Conservation (phyloP, 2,113 vertebrate species). For the Oceanodroma tethys region DNA sequence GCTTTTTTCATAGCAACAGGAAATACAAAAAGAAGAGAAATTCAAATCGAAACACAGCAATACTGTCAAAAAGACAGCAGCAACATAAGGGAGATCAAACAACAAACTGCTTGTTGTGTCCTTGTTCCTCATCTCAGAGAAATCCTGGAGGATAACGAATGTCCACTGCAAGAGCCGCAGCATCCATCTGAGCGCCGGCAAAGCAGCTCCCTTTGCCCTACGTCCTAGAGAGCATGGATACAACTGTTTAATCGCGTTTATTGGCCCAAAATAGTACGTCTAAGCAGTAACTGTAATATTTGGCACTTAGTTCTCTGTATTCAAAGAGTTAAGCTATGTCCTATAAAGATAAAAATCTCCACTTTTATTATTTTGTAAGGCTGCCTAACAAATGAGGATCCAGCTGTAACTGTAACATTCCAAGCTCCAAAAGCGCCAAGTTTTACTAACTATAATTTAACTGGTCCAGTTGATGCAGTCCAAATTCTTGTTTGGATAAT, state of each 20-base stretch:
- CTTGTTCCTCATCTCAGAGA: not conserved
- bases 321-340: conserved; percentile 75
- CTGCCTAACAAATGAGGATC: conserved; percentile 72
- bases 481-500: conserved; percentile 88
- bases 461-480: conserved; percentile 72
- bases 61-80: conserved; percentile 20
- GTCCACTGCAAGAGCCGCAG: not conserved
- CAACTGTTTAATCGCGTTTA: not conserved
- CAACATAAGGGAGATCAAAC: not conserved
- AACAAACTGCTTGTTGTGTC: not conserved
- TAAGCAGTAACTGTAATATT: not conserved
- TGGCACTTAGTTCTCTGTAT: conserved; percentile 37
- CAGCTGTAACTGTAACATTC: conserved; percentile 79
- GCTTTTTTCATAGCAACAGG: conserved; percentile 33
- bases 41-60: conserved; percentile 36
- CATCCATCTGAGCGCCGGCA: accelerated
- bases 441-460: conserved; percentile 82
- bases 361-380: conserved; percentile 69
- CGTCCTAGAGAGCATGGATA: accelerated
- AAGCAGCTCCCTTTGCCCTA: not conserved
- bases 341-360: conserved; percentile 76
- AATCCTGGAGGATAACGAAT: not conserved
- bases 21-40: conserved; percentile 39
- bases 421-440: conserved; percentile 77
- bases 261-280: not conserved